A percentile compares a stretch with the other conserved stretches of the same genome.
Conservation (phyloP, 2,113 vertebrate species). For the Indri indri region DNA sequence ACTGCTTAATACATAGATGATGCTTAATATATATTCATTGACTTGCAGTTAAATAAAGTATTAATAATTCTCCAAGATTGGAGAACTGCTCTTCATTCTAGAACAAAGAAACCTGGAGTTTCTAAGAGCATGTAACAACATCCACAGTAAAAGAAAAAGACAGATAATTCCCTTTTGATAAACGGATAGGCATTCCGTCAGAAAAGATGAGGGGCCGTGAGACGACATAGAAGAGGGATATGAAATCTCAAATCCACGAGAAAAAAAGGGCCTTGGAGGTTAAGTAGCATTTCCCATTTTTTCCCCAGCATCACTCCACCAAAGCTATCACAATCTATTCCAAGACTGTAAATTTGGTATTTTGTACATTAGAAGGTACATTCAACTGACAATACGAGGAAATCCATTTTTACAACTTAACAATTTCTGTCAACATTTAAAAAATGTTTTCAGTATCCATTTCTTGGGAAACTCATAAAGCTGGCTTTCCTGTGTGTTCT, state of each 20-base stretch:
- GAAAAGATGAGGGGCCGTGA: background rate
- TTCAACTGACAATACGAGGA: slow-evolving; percentile 71
- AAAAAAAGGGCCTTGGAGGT: slow-evolving; percentile 35
- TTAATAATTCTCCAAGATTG: background rate
- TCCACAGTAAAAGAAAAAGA: background rate
- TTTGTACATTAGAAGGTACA: slow-evolving; percentile 69
- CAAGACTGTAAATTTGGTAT: slow-evolving; percentile 70
- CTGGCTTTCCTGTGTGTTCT: slow-evolving; percentile 56
- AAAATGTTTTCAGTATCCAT: slow-evolving; percentile 69
- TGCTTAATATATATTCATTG: background rate
- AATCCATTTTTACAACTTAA: slow-evolving; percentile 78
- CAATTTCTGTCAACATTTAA: slow-evolving; percentile 75
- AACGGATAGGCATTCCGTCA: background rate
- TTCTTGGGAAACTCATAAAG: slow-evolving; percentile 72
- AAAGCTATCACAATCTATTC: slow-evolving; percentile 61
- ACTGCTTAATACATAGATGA: background rate
- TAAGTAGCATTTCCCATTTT: slow-evolving; percentile 48
- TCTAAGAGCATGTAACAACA: background rate
- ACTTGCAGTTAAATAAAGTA: background rate
- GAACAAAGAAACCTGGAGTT: slow-evolving; percentile 23
- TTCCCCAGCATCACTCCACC: background rate
- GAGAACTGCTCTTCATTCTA: background rate
- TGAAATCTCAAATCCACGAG: slow-evolving; percentile 53
- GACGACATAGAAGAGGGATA: background rate
- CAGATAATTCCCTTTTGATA: background rate